These are phyloP conservation scores for Sphinx pinastri DNA, from an alignment of 2,888 invertebrate genomes.

Conservation along the genomic window DNA sequence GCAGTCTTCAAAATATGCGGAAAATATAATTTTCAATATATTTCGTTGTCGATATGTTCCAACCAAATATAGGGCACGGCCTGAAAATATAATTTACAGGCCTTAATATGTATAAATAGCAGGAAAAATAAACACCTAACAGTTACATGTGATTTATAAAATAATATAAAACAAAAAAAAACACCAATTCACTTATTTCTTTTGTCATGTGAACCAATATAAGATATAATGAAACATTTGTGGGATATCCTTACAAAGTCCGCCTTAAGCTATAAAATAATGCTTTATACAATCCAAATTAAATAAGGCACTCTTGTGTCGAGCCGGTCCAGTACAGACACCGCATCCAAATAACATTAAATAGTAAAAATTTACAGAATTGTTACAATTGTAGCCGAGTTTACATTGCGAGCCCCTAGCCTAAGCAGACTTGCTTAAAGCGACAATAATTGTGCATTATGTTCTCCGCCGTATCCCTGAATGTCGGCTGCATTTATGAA, in stretches of 20 bases:
- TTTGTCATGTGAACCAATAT: not conserved
- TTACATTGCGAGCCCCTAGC: not conserved
- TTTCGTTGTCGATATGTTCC: too few species aligned
- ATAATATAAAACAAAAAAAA: too few species aligned
- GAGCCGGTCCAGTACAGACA: not conserved
- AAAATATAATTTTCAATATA: too few species aligned
- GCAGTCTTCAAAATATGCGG: too few species aligned
- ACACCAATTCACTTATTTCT: too few species aligned
- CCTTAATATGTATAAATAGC: too few species aligned
- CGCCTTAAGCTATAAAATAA: not conserved
- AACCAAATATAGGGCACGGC: too few species aligned
- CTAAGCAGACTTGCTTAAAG: slow-evolving; percentile 41
- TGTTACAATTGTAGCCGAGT: slow-evolving; percentile 43
- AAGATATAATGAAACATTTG: slow-evolving; percentile 24
- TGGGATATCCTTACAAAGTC: not conserved
- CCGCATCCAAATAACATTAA: slow-evolving; percentile 28
- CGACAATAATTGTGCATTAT: slow-evolving; percentile 63
- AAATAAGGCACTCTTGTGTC: not conserved
- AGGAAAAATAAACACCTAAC: too few species aligned
- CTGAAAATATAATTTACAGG: too few species aligned
- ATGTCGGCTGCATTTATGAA: slow-evolving; percentile 65
- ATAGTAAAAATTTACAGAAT: slow-evolving; percentile 37
- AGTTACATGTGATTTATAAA: not conserved
- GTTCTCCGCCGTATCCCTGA: slow-evolving; percentile 46
- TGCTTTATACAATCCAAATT: slow-evolving; percentile 9